Conservation (phyloP, 2,888 invertebrate species). For the Sphaerophoria taeniata region DNA sequence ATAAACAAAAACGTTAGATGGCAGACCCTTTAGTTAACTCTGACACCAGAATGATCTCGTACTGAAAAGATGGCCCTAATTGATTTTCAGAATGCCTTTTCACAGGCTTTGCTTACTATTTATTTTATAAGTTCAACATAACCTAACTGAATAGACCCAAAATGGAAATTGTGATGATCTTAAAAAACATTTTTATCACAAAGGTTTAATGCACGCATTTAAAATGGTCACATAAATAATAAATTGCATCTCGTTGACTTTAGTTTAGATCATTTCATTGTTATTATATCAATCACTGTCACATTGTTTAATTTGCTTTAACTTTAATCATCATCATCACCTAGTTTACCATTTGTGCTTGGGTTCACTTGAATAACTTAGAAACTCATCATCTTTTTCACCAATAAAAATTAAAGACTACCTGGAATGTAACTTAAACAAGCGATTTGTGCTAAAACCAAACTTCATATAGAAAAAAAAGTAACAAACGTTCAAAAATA, state of each 20-base stretch:
- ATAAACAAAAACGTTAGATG: too few species aligned
- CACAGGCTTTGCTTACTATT: too few species aligned
- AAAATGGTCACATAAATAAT: slow-evolving; percentile 1
- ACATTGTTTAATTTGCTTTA: slow-evolving; percentile 35
- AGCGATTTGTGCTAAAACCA: slow-evolving; percentile 24
- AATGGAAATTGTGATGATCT: not conserved
- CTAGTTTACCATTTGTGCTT: slow-evolving; percentile 27
- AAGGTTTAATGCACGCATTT: slow-evolving; percentile 1
- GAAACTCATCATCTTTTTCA: not conserved
- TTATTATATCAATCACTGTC: slow-evolving; percentile 17
- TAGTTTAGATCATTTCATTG: slow-evolving; percentile 7
- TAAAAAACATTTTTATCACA: not conserved
- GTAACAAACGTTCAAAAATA: slow-evolving; percentile 30
- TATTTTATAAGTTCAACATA: not conserved
- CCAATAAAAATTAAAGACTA: slow-evolving; percentile 12
- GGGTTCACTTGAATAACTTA: slow-evolving; percentile 55
- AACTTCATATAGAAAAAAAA: not conserved
- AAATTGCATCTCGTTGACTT: slow-evolving; percentile 25
- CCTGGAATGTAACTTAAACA: slow-evolving; percentile 58
- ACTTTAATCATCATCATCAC: slow-evolving; percentile 22
- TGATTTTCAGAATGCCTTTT: too few species aligned
- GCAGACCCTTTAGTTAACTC: too few species aligned
- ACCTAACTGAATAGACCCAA: not conserved
- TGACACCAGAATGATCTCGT: too few species aligned
- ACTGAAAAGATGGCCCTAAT: too few species aligned